Percentiles rank a stretch among this genome's conserved stretches.
Evolutionary conservation across 2,888 invertebrate genomes (phyloP).

Genomic region (Crematogaster levior): DNA sequence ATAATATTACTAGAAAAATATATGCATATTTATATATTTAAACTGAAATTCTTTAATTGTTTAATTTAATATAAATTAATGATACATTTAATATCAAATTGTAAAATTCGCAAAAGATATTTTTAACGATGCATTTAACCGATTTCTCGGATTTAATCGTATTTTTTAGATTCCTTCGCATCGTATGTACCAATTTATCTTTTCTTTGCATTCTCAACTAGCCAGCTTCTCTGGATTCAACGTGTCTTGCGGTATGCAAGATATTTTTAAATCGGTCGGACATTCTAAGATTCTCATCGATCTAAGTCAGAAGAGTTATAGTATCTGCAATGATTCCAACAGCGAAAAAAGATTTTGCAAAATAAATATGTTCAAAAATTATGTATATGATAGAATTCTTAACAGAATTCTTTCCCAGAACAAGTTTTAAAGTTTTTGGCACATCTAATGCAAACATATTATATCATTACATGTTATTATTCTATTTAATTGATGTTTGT

Average conservation of each 20-base stretch:
- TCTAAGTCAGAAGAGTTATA: slow-evolving; percentile 17
- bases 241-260: slow-evolving; percentile 61
- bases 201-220: neutral
- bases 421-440: neutral
- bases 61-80: neutral
- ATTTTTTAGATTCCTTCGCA: neutral
- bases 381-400: too few species aligned
- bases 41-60: neutral
- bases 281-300: slow-evolving; percentile 41
- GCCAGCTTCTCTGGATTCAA: slow-evolving; percentile 46
- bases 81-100: neutral
- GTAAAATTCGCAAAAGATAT: neutral
- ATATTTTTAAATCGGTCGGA: slow-evolving; percentile 74
- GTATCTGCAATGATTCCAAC: slow-evolving; percentile 26
- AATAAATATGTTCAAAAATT: neutral
- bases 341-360: slow-evolving; percentile 29
- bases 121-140: neutral
- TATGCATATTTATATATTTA: neutral
- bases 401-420: neutral
- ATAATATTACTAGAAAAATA: neutral
- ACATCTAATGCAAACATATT: neutral
- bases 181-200: neutral
- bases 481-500: neutral
- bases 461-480: neutral
- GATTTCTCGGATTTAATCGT: neutral